Evolutionary conservation across 1,140 invertebrate genomes (phyloP), one percentile per base, ranked within the genome.

Genomic region (Aphis craccivora): DNA sequence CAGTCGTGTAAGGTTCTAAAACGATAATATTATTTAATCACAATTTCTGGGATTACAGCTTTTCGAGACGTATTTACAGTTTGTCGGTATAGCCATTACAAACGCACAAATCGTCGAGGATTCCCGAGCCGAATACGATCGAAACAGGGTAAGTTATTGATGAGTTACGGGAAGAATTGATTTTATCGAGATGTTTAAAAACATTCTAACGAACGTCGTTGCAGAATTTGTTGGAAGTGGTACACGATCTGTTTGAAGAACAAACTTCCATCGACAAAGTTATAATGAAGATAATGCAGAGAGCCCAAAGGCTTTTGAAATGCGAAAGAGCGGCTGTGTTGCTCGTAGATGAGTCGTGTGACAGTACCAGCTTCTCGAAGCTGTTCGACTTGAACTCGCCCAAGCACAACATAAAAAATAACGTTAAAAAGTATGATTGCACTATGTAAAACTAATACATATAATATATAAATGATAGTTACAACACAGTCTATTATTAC

Each of bases 241-340:
- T 96, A 20, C 96, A 96, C 94, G 96, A 96, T 94, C 94, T 96
- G 25, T 96, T 96, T 93, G 96, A 96, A 94, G 95, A 96, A 94
- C 96, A 96, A 94, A 96, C 95, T 6, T 96, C 95, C 0, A 93
- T 96, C 93, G 96, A 96, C 94, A 95, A 95, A 94, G 95, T 96
- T 14, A 95, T 96, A 20, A 94, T 95, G 93, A 96, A 96, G 94
- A 96, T 95, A 45, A 96, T 96, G 95, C 95, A 96, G 93, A 90
- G 95, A 93, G 95, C 96, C 43, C 96, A 96, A 94, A 94, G 95
- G 48, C 95, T 96, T 18, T 94, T 96, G 45, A 95, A 96, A 94
- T 96, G 96, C 93, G 95, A 96, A 94, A 94, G 95, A 30, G 95
- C 96, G 18, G 95, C 95, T 23, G 95, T 96, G 22, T 94, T 96